Base-by-base conservation (phyloP, 2,113 vertebrate species). In the Anhinga rufa region DNA sequence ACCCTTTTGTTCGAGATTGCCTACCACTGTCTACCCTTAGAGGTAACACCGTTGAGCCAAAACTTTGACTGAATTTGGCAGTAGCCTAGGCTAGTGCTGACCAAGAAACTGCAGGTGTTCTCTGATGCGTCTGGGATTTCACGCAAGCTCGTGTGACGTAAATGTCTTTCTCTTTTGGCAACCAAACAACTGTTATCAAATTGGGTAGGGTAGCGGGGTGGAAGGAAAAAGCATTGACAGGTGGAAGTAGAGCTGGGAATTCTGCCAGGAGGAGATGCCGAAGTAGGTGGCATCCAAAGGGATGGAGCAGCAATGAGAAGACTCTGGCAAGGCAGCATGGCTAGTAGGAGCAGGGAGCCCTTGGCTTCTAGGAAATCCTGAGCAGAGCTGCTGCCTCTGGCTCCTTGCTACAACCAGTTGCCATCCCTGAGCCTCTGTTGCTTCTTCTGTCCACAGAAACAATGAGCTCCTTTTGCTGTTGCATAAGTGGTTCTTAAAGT, bases 111-210 rank as follows among this genome's bases (percentile, higher is more conserved):
- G 49, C 55, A 89, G 74, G 12, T 83, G 32, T 44, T 84, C 57
- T 4, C 14, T 12, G 26, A 16, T 9, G 14, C 4, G 6, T 46
- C 32, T 86, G 80, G 58, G 12, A 15, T 70, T 86, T 85, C 10
- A 5, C 1, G 2, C 5, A 20, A 54, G 49, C 54, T 66, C 1
- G 1, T 42, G 31, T 1, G 3, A 51, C 8, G 1, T 4, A 32
- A 10, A n/a, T 0, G 0, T 17, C 55, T 76, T 79, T 60, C 36
- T 64, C 12, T 77, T 82, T 49, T 82, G 89, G 44, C 52, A 70
- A 44, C 40, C 71, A 79, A 75, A 36, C 29, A 66, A 14, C 25
- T 36, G 26, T 52, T 90, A 31, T 12, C 46, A 62, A 46, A 46
- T 13, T 36, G 60, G 21, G 3, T 51, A 31, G 42, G 26, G 42